A percentile compares a stretch with the other conserved stretches of the same genome.
Conservation (phyloP, 2,797 vertebrate species). For the Gymnodraco acuticeps region DNA sequence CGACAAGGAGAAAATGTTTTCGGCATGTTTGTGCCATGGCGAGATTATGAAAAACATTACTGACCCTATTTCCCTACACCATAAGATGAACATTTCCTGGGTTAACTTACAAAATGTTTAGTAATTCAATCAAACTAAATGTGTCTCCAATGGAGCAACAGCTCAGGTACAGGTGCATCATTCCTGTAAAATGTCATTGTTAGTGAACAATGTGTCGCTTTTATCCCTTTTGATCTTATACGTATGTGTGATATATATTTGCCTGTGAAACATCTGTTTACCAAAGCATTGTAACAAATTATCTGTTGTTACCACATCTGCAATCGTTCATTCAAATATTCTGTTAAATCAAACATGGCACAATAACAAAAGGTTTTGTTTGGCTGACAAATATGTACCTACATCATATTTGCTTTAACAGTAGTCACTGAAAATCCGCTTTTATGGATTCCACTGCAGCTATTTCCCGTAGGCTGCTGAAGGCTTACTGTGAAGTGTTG, state of each 20-base stretch:
- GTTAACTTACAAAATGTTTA: background rate
- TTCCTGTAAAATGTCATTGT: background rate
- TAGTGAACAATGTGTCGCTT: too few relatives aligned
- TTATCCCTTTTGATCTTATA: background rate
- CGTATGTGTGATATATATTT: background rate
- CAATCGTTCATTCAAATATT: background rate
- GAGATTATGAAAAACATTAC: too few relatives aligned
- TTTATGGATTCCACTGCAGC: background rate
- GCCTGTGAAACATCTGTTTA: background rate
- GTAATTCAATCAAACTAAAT: background rate
- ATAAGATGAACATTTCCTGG: background rate
- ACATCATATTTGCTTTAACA: background rate
- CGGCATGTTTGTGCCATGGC: too few relatives aligned
- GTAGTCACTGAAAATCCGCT: background rate
- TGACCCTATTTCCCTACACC: too few relatives aligned
- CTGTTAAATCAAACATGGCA: background rate
- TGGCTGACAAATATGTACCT: background rate
- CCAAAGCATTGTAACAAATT: background rate
- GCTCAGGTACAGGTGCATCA: background rate
- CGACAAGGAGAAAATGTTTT: too few relatives aligned
- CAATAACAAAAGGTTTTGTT: background rate
- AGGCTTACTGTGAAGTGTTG: conserved; percentile 8
- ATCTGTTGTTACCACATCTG: background rate
- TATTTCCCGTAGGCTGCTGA: background rate
- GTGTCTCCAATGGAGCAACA: background rate